Base-by-base conservation (phyloP, 2,113 vertebrate genomes). In the human region DNA sequence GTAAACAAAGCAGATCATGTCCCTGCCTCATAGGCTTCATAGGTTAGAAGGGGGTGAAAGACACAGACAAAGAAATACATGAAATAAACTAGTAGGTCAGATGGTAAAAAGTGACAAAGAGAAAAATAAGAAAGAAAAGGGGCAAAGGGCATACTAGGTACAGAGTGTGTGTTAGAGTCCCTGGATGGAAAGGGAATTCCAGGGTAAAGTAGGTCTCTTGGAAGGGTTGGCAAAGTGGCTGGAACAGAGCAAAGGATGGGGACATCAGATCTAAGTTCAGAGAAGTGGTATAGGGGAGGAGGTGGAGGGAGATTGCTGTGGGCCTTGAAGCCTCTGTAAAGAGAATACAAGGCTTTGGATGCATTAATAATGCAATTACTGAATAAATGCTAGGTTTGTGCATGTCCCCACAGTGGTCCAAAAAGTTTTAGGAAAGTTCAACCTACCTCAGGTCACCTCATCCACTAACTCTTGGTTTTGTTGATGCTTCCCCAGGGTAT, bases 51-150 rank as follows among this genome's bases (percentile, higher is more conserved):
- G 27, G 35, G 35, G 7, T 43, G 20, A 66, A 14, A 59, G 5
- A 17, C 16, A 86, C 0, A 6, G 16, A 48, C 4, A 43, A 50
- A 78, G 4, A 23, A 57, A 11, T n/a, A 18, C 0, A 8, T 8
- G 12, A 72, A 6, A 22, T 32, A 40, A 68, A 40, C 4, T 64
- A 6, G 0, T 35, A 68, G 3, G 7, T 68, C 5, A 86, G 35
- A 25, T 57, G 38, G 11, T 11, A 27, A 40, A 61, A 95, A 72
- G 4, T 30, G 3, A 6, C 10, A 30, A 12, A 9, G 17, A 30
- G 25, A 85, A 38, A 73, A 83, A 66, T 45, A 73, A 50, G 59
- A 93, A 57, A 59, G 50, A 20, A 81, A 87, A 89, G 27, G 3
- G 40, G 0, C 27, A 38, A 43, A 40, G 7, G 32, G 2, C 4